phyloP scores from a whole-genome alignment of 2,888 invertebrate species.

The Syrista parreyssii region DNA sequence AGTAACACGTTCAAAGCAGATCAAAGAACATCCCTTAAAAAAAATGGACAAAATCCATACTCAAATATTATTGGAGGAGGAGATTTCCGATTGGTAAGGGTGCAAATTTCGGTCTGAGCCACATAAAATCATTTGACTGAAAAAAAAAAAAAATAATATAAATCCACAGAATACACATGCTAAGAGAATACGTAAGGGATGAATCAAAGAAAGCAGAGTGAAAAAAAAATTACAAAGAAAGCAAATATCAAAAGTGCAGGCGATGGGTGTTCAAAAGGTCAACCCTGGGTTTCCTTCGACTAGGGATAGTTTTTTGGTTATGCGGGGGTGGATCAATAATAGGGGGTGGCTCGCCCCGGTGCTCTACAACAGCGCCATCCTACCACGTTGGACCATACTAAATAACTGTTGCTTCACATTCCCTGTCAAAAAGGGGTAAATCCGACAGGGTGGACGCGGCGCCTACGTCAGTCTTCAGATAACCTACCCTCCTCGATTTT shows the following conservation, averaged over 20 bases:
- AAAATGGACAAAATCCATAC: too few species aligned
- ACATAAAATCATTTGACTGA: too few species aligned
- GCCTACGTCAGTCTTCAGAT: not conserved
- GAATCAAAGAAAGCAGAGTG: not conserved
- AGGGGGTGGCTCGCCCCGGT: slow-evolving; percentile 31
- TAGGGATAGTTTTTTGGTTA: slow-evolving; percentile 24
- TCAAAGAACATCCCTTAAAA: not conserved
- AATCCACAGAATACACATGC: too few species aligned
- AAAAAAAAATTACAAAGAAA: not conserved
- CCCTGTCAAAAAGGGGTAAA: not conserved
- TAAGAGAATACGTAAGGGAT: too few species aligned
- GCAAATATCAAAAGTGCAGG: not conserved
- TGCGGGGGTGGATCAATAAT: slow-evolving; percentile 46
- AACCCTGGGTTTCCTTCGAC: slow-evolving; percentile 18
- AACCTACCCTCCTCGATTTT: not conserved
- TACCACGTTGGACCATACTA: slow-evolving; percentile 37
- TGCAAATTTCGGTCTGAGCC: too few species aligned
- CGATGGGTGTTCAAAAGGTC: slow-evolving; percentile 2
- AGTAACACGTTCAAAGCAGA: not conserved
- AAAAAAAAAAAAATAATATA: too few species aligned
- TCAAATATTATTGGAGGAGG: too few species aligned
- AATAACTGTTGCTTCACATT: slow-evolving; percentile 38
- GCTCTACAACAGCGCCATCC: slow-evolving; percentile 44
- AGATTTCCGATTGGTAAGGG: too few species aligned
- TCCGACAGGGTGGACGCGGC: not conserved